These are phyloP conservation scores for Acholoe squamosa DNA, from an alignment of 2,888 invertebrate genomes.

Conservation along the genomic window DNA sequence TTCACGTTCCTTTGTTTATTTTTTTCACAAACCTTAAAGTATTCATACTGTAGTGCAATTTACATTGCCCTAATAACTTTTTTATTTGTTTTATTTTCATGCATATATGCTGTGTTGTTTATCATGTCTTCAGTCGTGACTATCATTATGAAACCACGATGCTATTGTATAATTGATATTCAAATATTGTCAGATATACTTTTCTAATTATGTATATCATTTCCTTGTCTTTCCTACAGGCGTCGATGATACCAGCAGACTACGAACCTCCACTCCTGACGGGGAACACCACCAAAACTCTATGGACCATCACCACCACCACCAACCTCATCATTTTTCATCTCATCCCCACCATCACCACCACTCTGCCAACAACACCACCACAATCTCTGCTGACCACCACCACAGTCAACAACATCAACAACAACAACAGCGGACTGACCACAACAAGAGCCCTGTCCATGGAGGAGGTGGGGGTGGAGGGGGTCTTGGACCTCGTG, in stretches of 20 bases:
- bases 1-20: too few species aligned
- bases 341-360: background rate
- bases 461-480: background rate
- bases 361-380: background rate
- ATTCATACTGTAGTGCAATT: too few species aligned
- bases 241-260: background rate
- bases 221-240: background rate
- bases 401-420: constrained; percentile 13
- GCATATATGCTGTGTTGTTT: too few species aligned
- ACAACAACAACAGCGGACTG: constrained; percentile 24
- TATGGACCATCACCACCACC: background rate
- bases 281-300: background rate
- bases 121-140: too few species aligned
- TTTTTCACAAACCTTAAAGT: too few species aligned
- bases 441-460: constrained; percentile 32
- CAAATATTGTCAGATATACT: too few species aligned
- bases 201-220: background rate
- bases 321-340: too few species aligned
- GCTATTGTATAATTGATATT: too few species aligned
- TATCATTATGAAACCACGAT: too few species aligned
- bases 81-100: too few species aligned
- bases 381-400: background rate
- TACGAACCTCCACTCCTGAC: background rate
- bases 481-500: background rate
- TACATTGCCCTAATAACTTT: too few species aligned